Evolutionary conservation across 2,888 invertebrate species (phyloP).

Genomic region (Patella caerulea): DNA sequence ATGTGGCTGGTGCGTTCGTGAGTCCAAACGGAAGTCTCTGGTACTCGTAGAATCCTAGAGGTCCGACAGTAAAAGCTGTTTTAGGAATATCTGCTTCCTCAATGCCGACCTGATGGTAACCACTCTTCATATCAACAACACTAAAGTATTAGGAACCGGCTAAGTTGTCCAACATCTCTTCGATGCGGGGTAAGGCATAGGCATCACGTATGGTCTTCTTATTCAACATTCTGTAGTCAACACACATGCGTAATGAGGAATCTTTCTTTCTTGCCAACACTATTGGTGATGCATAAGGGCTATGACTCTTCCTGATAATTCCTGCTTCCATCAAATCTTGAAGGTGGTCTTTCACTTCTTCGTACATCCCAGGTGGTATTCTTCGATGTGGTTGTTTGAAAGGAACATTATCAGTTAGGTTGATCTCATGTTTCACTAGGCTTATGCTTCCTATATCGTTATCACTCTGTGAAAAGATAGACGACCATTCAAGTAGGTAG

Average conservation of each 20-base stretch:
- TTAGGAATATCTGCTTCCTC: too few relatives aligned
- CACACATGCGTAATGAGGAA: background rate
- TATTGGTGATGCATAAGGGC: constrained; percentile 10
- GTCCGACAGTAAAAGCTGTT: too few relatives aligned
- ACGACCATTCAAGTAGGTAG: background rate
- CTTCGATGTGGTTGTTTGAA: too few relatives aligned
- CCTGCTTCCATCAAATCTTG: constrained; percentile 28
- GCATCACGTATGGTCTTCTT: too few relatives aligned
- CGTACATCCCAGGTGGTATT: constrained; percentile 21
- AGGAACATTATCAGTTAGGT: too few relatives aligned
- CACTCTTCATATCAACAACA: too few relatives aligned
- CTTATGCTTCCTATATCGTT: constrained; percentile 3
- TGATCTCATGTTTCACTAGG: too few relatives aligned
- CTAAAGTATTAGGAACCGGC: background rate
- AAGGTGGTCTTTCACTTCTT: constrained; percentile 32
- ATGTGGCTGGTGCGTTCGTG: background rate
- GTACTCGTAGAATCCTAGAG: background rate
- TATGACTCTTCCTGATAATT: constrained; percentile 20
- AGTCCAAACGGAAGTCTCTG: background rate
- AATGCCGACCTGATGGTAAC: too few relatives aligned
- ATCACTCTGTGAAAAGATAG: background rate
- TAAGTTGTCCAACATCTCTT: background rate
- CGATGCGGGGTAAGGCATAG: too few relatives aligned
- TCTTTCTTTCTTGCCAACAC: background rate
- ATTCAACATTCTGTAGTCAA: constrained; percentile 6